Base-by-base conservation (phyloP, 2,888 invertebrate genomes). In the Drosophila pseudotakahashii region DNA sequence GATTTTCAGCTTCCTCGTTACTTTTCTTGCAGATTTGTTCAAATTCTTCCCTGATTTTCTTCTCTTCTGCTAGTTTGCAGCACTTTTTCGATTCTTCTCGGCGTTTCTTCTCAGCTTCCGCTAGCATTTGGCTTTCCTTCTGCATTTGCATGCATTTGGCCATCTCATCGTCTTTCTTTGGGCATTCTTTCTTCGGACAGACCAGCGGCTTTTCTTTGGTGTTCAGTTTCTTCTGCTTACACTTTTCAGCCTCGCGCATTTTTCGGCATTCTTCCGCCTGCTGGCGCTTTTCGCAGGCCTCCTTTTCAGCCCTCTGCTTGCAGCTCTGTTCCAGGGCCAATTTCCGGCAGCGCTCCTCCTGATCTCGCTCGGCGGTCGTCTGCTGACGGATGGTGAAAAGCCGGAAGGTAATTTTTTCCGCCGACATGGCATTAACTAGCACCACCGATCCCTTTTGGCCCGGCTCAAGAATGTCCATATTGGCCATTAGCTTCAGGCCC, bases 381-480 rank as follows among this genome's bases (percentile, higher is more conserved):
- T 19, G 53, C 41, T 71, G 71, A 7, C 48, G 60, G 10, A 69
- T 48, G 13, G 68, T 51, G 30, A 79, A 9, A 0, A 82, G 36
- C 0, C 74, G 73, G 13, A 88, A 85, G 6, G 51, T 62, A 13
- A 81, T 66, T 6, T 69, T 72, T 3, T 77, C 53, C 7, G 82
- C 77, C 0, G 55, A 36, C 41, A 82, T 39, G 6, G 79, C 82
- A 55, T 82, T 68, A 4, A 82, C 79, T 6, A 71, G 36, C 45
- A 85, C 77, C 13, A 85, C 26, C 4, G 60, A 47, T 11, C 69
- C 51, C 2, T 36, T 13, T 7, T 67, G 44, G 3, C 67, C 67
- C 1, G 53, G 11, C n/a, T 73, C 34, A 0, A 82, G 39, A 6
- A 85, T 34, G 7, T 81, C 48, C 53, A 88, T 34, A 9, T 64